Evolutionary conservation across 2,888 invertebrate genomes (phyloP), one percentile per base, ranked within the genome.

Genomic region (Eupithecia dodoneata): DNA sequence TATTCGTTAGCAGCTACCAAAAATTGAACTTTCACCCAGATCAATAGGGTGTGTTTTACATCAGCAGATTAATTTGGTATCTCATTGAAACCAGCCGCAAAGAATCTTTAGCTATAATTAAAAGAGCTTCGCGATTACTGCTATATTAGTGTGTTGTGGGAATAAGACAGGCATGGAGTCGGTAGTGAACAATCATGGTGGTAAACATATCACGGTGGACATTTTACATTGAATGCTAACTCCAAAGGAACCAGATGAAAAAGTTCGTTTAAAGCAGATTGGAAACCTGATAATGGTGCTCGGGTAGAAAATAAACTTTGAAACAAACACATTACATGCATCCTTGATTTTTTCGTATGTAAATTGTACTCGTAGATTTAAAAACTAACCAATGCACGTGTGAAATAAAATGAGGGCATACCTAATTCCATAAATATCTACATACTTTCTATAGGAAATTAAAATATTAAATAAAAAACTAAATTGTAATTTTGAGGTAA

Each of bases 101-200:
- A 89, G 87, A 89, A 90, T 90, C 86, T 90, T 88, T 86, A 85
- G 85, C 86, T 88, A 88, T 91, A 92, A 93, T 92, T 92, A 92
- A 90, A 93, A 90, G 89, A 91, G 83, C 90, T 89, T 90, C 87
- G 88, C 88, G 88, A 91, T 92, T 92, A 91, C 89, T 88, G 85
- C 88, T 90, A 86, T 90, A 91, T 91, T 89, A 69, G 67, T 45
- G 10, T 18, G 88, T 91, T 89, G 89, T 87, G 87, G 78, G 87
- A 87, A 89, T 87, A 90, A 75, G 65, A 71, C 71, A 44, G 65
- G 30, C 30, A 52, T 73, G 44, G 73, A 73, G 73, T n/a, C 41
- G 45, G n/a, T 55, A 18, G 2, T n/a, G 30, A 30, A 42, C 52
- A 59, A n/a, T n/a, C 1, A 9, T 59, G 55, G 3, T 59, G 18